A percentile compares a stretch with the other conserved stretches of the same genome.
phyloP scores from a whole-genome alignment of 1,140 invertebrate species.

The Pteromalus puparum region DNA sequence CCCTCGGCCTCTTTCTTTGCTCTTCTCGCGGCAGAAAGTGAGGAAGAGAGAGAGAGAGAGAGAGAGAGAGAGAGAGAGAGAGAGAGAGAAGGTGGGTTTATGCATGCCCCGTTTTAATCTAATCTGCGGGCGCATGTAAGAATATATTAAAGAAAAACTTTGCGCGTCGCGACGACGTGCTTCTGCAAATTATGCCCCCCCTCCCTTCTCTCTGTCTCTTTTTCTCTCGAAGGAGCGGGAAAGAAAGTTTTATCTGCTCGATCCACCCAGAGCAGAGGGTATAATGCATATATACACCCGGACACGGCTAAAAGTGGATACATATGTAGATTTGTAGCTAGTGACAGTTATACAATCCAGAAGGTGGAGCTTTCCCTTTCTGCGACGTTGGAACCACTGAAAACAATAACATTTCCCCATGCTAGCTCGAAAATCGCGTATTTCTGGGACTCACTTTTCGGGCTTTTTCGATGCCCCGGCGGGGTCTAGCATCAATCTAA shows the following conservation, averaged over 20 bases:
- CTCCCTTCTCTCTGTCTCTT: slow-evolving; percentile 35
- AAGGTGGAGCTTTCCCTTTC: too few relatives aligned
- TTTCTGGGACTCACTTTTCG: too few relatives aligned
- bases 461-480: too few relatives aligned
- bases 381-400: too few relatives aligned
- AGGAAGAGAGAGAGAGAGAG: too few relatives aligned
- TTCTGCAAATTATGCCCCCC: slow-evolving; percentile 66
- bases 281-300: slow-evolving; percentile 48
- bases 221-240: slow-evolving; percentile 33
- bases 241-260: slow-evolving; percentile 53
- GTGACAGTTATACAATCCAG: background rate
- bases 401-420: too few relatives aligned
- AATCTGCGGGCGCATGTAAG: slow-evolving; percentile 73
- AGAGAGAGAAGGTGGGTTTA: slow-evolving; percentile 57
- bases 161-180: slow-evolving; percentile 62
- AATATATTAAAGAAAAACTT: slow-evolving; percentile 75
- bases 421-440: too few relatives aligned
- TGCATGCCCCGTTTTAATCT: slow-evolving; percentile 73
- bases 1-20: slow-evolving; percentile 13
- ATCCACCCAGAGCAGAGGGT: background rate
- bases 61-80: background rate
- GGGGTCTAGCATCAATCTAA: too few relatives aligned
- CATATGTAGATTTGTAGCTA: background rate
- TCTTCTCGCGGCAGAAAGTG: background rate
- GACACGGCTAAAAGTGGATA: background rate